Percentiles rank a stretch among this genome's conserved stretches.
phyloP scores from a whole-genome alignment of 2,888 invertebrate species.

The Muscina levida region DNA sequence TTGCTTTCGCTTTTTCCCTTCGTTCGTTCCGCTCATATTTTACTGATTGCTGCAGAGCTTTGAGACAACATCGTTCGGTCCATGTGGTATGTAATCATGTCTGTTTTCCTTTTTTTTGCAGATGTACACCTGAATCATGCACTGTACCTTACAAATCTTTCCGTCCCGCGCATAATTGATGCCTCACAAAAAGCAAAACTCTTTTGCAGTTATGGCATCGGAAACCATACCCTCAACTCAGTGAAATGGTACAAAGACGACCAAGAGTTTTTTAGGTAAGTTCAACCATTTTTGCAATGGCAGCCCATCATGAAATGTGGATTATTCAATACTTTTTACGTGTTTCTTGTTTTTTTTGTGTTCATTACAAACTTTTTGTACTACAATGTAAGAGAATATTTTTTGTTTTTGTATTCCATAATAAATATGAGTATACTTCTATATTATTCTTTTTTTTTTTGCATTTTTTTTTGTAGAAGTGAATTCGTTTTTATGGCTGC shows the following conservation, averaged over 20 bases:
- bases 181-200: conserved; percentile 78
- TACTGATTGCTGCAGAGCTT: conserved; percentile 23
- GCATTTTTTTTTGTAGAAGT: background rate
- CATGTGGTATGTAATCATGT: no score
- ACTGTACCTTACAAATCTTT: conserved; percentile 77
- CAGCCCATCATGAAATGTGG: conserved; percentile 32
- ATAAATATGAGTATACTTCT: background rate
- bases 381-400: conserved; percentile 20
- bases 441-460: background rate
- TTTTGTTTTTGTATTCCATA: background rate
- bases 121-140: conserved; percentile 75
- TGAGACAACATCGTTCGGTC: conserved; percentile 16
- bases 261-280: conserved; percentile 80
- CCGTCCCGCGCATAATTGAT: conserved; percentile 80
- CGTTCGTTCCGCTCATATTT: conserved; percentile 58
- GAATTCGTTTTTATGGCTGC: background rate
- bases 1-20: background rate
- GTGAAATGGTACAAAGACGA: conserved; percentile 80
- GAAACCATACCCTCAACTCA: conserved; percentile 79
- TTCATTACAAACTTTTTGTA: conserved; percentile 54
- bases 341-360: conserved; percentile 26
- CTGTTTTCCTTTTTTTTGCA: conserved; percentile 63
- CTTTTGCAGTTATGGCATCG: conserved; percentile 80
- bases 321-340: conserved; percentile 14
- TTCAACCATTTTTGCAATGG: conserved; percentile 35